Conservation (phyloP, 2,797 vertebrate genomes). For the Synanceia verrucosa region DNA sequence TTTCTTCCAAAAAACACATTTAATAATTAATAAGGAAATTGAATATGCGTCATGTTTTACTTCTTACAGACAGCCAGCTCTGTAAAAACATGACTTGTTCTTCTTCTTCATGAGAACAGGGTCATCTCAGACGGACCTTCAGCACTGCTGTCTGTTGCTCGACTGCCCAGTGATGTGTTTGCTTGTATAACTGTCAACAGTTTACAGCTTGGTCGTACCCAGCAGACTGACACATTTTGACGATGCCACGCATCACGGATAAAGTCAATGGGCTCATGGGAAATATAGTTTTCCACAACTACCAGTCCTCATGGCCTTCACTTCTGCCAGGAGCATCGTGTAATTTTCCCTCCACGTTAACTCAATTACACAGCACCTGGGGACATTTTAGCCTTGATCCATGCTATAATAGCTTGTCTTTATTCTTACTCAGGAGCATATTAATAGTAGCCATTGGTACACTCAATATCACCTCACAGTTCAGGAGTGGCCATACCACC, state of each 20-base stretch:
- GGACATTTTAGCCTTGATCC: slow-evolving; percentile 60
- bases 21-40: slow-evolving; percentile 43
- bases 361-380: slow-evolving; percentile 73
- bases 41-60: slow-evolving; percentile 6
- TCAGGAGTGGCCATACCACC: slow-evolving; percentile 35
- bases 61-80: slow-evolving; percentile 27
- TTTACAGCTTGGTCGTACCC: slow-evolving; percentile 71
- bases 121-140: slow-evolving; percentile 45
- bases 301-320: slow-evolving; percentile 43
- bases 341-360: slow-evolving; percentile 70
- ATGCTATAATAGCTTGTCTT: slow-evolving; percentile 52
- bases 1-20: slow-evolving; percentile 47
- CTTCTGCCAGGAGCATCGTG: slow-evolving; percentile 55
- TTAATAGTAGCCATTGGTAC: slow-evolving; percentile 41
- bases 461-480: slow-evolving; percentile 24
- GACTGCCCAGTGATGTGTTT: slow-evolving; percentile 67
- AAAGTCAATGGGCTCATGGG: slow-evolving; percentile 67
- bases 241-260: slow-evolving; percentile 53
- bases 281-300: slow-evolving; percentile 73
- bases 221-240: slow-evolving; percentile 71
- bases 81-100: slow-evolving; percentile 45
- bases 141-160: slow-evolving; percentile 55
- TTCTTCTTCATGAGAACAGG: slow-evolving; percentile 38
- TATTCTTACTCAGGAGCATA: slow-evolving; percentile 48
- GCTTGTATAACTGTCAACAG: slow-evolving; percentile 74